Evolutionary conservation across 2,888 invertebrate genomes (phyloP), one percentile per base, ranked within the genome.

Genomic region (Homarus gammarus): DNA sequence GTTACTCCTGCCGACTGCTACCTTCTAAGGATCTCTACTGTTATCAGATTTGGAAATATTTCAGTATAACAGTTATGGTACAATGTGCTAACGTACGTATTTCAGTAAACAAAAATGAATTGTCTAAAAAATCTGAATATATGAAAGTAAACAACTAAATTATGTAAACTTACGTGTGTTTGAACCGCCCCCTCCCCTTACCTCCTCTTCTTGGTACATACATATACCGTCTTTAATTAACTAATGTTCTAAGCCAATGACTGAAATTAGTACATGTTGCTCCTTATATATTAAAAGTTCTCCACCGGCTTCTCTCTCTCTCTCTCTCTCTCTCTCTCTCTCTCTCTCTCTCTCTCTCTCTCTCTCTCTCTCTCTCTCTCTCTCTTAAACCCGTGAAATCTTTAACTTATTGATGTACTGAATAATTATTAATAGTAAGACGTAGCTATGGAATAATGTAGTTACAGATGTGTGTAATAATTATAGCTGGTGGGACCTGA

Each of bases 401-500:
- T 56, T 44, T 73, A 51, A 84, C 27, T 84, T 56, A 73, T 84
- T 83, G 36, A 38, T 68, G 44, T 83, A 44, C 22, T n/a, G 36
- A 33, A 51, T 36, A 49, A 51, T 31, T 56, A 36, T 27, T 22
- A 31, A 70, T 0, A 33, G 38, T 68, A n/a, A n/a, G n/a, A n/a
- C n/a, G n/a, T 36, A 64, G n/a, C 18, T 12, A 36, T n/a, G 8
- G 38, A 8, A 56, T n/a, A 56, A 33, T 61, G 36, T 64, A 64
- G n/a, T 36, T 27, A n/a, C 22, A 61, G 61, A 61, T 10, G 70
- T 61, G 61, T 84, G 84, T 75, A 68, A n/a, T n/a, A n/a, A 33
- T n/a, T 64, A 44, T 33, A 51, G 56, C 77, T 77, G 70, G 72
- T 86, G 79, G 51, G 72, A n/a, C n/a, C n/a, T 78, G 51, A 22